Base-by-base conservation (phyloP, 2,797 vertebrate species). In the Alca torda region DNA sequence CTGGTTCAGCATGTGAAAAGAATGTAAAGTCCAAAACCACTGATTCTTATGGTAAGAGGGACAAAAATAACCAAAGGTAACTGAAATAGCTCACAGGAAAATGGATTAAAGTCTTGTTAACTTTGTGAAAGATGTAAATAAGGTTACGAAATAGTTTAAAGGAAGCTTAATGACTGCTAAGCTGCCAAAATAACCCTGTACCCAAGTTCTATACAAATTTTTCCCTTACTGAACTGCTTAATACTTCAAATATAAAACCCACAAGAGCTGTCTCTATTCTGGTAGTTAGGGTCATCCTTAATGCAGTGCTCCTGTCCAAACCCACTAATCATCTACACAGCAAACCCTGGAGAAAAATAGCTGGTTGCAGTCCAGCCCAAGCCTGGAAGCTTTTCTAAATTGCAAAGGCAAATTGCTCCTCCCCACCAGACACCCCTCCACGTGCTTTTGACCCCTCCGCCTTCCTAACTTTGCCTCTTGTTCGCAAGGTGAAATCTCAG, bases 1-100 rank as follows among this genome's bases (percentile, higher is more conserved):
- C 74, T 80, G 95, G 83, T 6, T 91, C 96, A 64, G 91, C 88
- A 6, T 98, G 98, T 89, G 97, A 96, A 88, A 97, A 81, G 84
- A 97, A 97, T 97, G 89, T 96, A 97, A 89, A 56, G 45, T 64
- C 73, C 80, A 77, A 83, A 69, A 21, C 2, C 39, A 26, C 26
- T 16, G 63, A 56, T 60, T 80, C 21, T 63, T 80, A 45, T 13
- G 11, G 25, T 31, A 83, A 76, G 23, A 84, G 51, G 10, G 6
- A 73, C 41, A 91, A 76, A 93, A 91, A 84, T 37, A 87, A 63
- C 17, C 54, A 69, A 74, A 28, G 64, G 6, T 26, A 72, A 90
- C 60, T 48, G 16, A 94, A 93, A 81, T 13, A 68, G 41, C 39
- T 90, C 51, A 23, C 26, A 80, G 84, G 20, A 75, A n/a, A 82